phyloP scores from a whole-genome alignment of 2,113 vertebrate genomes.

The Bolborhynchus lineola region DNA sequence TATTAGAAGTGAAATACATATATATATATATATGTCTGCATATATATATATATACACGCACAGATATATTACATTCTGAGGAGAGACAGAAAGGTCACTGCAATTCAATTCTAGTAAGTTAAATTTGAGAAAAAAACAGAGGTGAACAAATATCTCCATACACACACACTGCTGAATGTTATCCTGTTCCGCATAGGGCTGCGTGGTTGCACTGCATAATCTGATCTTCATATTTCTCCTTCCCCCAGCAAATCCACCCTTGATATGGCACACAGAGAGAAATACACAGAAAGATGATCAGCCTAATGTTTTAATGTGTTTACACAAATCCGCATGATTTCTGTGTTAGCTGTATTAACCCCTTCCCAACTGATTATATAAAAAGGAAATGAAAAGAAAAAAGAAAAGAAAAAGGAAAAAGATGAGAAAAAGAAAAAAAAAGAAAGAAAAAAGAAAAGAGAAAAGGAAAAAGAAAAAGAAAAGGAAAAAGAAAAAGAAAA shows the following conservation, averaged over 20 bases:
- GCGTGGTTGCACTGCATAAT: background rate
- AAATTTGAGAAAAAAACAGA: background rate
- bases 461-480: too few relatives aligned
- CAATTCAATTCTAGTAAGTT: conserved; percentile 6
- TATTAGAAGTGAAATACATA: conserved; percentile 2
- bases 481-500: too few relatives aligned
- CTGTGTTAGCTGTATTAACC: background rate
- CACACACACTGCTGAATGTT: background rate
- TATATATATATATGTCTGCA: background rate
- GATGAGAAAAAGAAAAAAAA: background rate
- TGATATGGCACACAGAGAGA: background rate
- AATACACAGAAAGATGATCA: background rate
- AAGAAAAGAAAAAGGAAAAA: too few relatives aligned
- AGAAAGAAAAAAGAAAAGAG: too few relatives aligned
- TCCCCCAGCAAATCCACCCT: background rate
- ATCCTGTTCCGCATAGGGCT: background rate
- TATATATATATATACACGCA: background rate
- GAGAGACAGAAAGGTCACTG: conserved; percentile 14
- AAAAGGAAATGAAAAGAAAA: background rate
- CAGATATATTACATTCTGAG: background rate
- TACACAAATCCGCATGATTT: background rate
- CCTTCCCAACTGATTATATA: background rate
- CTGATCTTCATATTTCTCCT: background rate
- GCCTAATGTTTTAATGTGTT: background rate
- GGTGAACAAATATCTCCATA: background rate